Evolutionary conservation across 2,888 invertebrate species (phyloP).

Genomic region (Coenonympha arcania): DNA sequence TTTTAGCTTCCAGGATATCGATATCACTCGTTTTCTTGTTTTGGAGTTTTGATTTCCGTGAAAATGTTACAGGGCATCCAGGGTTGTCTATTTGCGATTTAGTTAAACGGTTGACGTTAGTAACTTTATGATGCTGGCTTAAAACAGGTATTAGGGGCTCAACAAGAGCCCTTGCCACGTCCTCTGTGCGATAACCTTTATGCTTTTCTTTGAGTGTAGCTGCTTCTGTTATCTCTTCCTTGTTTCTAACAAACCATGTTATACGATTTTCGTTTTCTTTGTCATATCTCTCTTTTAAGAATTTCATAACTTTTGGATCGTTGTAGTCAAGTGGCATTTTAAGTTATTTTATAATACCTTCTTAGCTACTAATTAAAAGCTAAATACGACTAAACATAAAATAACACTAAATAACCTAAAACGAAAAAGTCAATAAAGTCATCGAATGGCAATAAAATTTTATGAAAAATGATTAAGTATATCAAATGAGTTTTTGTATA

Average conservation of each 20-base stretch:
- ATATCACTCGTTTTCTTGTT: neutral
- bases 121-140: slow-evolving; percentile 13
- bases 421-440: too few relatives aligned
- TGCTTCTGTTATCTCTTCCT: slow-evolving; percentile 16
- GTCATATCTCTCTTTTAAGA: slow-evolving; percentile 28
- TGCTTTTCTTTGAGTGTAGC: slow-evolving; percentile 4
- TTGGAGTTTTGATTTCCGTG: neutral
- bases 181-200: slow-evolving; percentile 11
- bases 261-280: slow-evolving; percentile 27
- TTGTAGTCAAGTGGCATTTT: slow-evolving; percentile 28
- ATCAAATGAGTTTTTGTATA: too few relatives aligned
- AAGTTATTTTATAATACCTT: slow-evolving; percentile 1
- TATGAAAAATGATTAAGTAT: too few relatives aligned
- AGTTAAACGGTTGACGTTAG: slow-evolving; percentile 12
- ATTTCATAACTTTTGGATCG: slow-evolving; percentile 25
- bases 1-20: slow-evolving; percentile 9
- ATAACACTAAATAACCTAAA: too few relatives aligned
- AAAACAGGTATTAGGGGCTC: slow-evolving; percentile 12
- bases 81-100: slow-evolving; percentile 1
- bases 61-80: neutral
- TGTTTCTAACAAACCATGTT: slow-evolving; percentile 29
- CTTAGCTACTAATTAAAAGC: neutral
- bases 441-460: too few relatives aligned
- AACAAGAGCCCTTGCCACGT: slow-evolving; percentile 12
- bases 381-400: too few relatives aligned